Base-by-base conservation (phyloP, 2,888 invertebrate genomes). In the Leistus spinibarbis region DNA sequence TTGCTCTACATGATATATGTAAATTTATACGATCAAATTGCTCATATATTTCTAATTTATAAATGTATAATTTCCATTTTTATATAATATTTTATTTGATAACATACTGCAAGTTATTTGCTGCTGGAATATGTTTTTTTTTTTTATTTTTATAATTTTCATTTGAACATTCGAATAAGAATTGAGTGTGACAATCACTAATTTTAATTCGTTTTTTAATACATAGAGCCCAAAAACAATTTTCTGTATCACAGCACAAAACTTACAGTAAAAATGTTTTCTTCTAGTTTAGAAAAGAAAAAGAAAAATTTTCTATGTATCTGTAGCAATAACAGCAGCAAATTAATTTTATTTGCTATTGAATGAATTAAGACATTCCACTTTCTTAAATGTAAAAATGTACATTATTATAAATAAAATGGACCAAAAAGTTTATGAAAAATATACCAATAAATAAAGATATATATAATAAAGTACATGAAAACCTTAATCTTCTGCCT, bases 351-450 rank as follows among this genome's bases (percentile, higher is more conserved):
- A 54, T 64, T 68, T 74, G 67, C 74, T 57, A 69, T 63, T 75
- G 13, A 66, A 53, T 40, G 7, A 40, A 22, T 60, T 13, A 60
- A 56, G 22, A 60, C 64, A 64, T 23, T 62, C 63, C 17, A 22
- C 16, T 22, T 23, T 22, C 27, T 16, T 69, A 75, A 69, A 69
- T 75, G 63, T 75, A 75, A 75, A 75, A 75, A 75, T 75, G 75
- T 75, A 75, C 64, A 75, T 68, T 75, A 69, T 40, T 75, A 69
- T 68, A 74, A 74, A 74, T 74, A 69, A 67, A 67, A 75, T 75
- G 75, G 69, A 75, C 69, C 69, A 69, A 73, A 74, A 69, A 69
- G 10, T 75, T 68, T 75, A 75, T 75, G 63, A 69, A 69, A 75
- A 67, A 68, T 68, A 67, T 74, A 68, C 62, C 67, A 74, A 66